Evolutionary conservation across 2,113 vertebrate species (phyloP).

Genomic region (Callionymus lyra): DNA sequence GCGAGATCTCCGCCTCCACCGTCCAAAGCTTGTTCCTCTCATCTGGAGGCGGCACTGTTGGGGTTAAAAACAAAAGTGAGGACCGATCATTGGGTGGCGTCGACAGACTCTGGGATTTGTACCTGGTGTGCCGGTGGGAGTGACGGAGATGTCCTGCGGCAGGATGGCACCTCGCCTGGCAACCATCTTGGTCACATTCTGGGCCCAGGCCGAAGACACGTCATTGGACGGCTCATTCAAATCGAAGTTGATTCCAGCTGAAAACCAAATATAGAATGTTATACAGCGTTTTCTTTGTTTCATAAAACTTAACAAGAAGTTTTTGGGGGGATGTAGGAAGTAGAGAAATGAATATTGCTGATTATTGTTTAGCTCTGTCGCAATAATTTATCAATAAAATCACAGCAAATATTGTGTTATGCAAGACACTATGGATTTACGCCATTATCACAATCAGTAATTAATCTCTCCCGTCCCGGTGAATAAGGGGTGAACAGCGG

Average conservation of each 20-base stretch:
- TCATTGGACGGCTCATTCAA: slow-evolving; percentile 88
- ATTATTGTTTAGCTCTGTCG: too few relatives aligned
- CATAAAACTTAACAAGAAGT: slow-evolving; percentile 11
- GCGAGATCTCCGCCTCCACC: slow-evolving; percentile 82
- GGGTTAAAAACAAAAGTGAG: too few relatives aligned
- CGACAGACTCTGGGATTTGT: neutral
- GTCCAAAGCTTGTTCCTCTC: slow-evolving; percentile 81
- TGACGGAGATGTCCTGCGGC: slow-evolving; percentile 91
- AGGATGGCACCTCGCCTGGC: slow-evolving; percentile 92
- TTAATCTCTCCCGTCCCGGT: too few relatives aligned
- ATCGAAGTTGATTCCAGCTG: slow-evolving; percentile 90
- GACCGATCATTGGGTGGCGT: neutral
- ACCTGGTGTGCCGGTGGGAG: slow-evolving; percentile 86
- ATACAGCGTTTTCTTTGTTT: neutral
- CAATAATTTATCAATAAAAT: neutral
- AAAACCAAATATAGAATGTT: slow-evolving; percentile 8
- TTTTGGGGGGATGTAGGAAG: too few relatives aligned
- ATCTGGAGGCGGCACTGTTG: slow-evolving; percentile 78
- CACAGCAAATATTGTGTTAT: neutral
- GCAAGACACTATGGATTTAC: too few relatives aligned
- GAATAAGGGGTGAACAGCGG: too few relatives aligned
- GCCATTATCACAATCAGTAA: too few relatives aligned
- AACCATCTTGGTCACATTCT: slow-evolving; percentile 97
- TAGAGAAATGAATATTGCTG: too few relatives aligned
- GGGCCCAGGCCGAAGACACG: slow-evolving; percentile 91